These are phyloP conservation scores for Temnothorax unifasciatus DNA, from an alignment of 2,888 invertebrate species.

Conservation along the genomic window DNA sequence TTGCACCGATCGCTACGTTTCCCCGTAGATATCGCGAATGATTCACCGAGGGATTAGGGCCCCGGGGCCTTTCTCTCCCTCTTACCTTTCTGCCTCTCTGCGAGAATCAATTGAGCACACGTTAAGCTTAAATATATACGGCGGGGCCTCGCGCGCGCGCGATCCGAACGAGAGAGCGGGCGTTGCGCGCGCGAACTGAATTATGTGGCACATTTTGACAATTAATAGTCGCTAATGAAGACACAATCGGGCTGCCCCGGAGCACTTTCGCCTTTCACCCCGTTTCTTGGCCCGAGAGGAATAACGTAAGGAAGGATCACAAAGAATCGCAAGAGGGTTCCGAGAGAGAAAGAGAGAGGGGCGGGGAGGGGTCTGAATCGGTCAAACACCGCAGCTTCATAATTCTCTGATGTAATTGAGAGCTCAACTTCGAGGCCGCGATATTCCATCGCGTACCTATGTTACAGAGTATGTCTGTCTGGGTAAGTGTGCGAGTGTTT, in stretches of 20 bases:
- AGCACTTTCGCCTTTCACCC: constrained; percentile 72
- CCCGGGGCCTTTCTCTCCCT: not conserved
- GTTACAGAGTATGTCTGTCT: constrained; percentile 53
- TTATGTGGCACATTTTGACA: constrained; percentile 83
- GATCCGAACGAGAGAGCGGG: constrained; percentile 5
- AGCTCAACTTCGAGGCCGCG: constrained; percentile 82
- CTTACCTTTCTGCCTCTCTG: not conserved
- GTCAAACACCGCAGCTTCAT: constrained; percentile 72
- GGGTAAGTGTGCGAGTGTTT: not conserved
- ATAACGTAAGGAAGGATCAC: constrained; percentile 20
- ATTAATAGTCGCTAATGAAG: constrained; percentile 85
- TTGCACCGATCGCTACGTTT: constrained; percentile 32
- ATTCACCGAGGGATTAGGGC: constrained; percentile 49
- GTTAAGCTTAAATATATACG: constrained; percentile 62
- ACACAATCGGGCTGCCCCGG: constrained; percentile 80
- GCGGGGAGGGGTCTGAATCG: not conserved
- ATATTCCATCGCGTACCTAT: constrained; percentile 63
- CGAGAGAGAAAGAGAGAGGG: not conserved
- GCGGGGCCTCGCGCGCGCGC: constrained; percentile 24
- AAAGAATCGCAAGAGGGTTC: constrained; percentile 4
- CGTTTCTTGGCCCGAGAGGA: constrained; percentile 50
- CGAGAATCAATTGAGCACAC: constrained; percentile 66
- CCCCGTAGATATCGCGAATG: constrained; percentile 37
- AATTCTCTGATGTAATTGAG: constrained; percentile 84
- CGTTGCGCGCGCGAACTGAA: constrained; percentile 74